phyloP scores from a whole-genome alignment of 2,797 vertebrate genomes.

The Thunnus albacares region DNA sequence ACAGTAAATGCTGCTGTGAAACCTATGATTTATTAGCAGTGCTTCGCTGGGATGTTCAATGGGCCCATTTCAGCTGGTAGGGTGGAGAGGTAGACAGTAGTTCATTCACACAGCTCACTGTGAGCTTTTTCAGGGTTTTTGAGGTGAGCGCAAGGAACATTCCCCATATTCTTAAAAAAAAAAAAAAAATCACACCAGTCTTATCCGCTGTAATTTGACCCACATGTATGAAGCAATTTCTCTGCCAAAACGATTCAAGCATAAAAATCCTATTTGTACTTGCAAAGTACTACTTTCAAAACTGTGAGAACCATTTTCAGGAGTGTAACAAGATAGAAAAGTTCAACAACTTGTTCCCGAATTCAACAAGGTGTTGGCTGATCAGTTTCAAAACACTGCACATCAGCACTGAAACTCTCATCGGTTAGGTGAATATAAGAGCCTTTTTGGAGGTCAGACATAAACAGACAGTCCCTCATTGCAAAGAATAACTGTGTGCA shows the following conservation, averaged over 20 bases:
- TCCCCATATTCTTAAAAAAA: slow-evolving; percentile 12
- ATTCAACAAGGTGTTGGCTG: not conserved
- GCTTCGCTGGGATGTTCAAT: slow-evolving; percentile 51
- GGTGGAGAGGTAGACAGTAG: slow-evolving; percentile 23
- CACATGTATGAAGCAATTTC: not conserved
- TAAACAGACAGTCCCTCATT: no score
- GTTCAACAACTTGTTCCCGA: not conserved
- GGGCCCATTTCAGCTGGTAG: slow-evolving; percentile 35
- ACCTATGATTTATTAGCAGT: slow-evolving; percentile 70
- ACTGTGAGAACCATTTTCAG: not conserved
- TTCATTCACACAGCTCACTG: slow-evolving; percentile 46
- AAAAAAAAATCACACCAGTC: slow-evolving; percentile 2
- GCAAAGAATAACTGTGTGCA: not conserved
- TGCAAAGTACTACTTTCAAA: not conserved
- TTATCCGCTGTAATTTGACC: slow-evolving; percentile 27
- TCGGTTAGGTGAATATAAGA: no score
- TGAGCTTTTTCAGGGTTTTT: slow-evolving; percentile 27
- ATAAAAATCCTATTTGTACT: not conserved
- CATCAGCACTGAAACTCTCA: not conserved
- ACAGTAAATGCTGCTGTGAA: slow-evolving; percentile 70
- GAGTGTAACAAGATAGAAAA: not conserved
- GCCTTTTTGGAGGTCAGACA: not conserved
- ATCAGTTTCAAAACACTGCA: not conserved
- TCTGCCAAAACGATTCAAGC: slow-evolving; percentile 7
- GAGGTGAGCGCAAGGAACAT: slow-evolving; percentile 28